Evolutionary conservation across 92 coral and sea anemone genomes (phyloP).

Genomic region (Paramuricea clavata): DNA sequence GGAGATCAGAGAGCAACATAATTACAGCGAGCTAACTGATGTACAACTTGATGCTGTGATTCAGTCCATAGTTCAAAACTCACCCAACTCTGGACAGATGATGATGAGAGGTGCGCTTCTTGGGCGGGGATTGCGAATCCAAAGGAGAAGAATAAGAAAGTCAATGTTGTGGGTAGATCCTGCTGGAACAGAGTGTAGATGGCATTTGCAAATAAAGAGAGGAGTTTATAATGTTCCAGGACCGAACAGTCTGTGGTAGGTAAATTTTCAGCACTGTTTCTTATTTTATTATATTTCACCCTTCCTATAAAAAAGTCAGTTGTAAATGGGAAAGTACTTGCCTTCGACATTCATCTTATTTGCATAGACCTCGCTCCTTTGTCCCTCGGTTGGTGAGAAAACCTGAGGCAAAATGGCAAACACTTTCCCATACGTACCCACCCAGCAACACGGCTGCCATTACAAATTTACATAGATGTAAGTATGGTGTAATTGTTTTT

Average conservation of each 20-base stretch:
- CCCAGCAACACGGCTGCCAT: too few species aligned
- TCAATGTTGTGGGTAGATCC: constrained; percentile 26
- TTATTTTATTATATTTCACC: too few species aligned
- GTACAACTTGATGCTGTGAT: not conserved
- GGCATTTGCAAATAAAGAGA: not conserved
- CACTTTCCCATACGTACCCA: too few species aligned
- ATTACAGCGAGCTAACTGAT: not conserved
- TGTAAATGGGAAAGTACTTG: too few species aligned
- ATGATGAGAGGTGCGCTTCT: constrained; percentile 33
- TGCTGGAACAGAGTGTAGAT: constrained; percentile 15
- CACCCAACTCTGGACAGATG: not conserved
- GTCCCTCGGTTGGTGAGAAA: too few species aligned
- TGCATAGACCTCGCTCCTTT: too few species aligned
- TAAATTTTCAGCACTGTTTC: not conserved
- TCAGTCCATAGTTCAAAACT: not conserved
- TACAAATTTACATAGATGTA: too few species aligned
- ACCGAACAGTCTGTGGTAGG: not conserved
- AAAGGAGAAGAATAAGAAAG: constrained; percentile 13
- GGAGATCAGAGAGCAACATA: constrained; percentile 9
- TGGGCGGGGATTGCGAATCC: constrained; percentile 23
- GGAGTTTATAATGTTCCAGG: not conserved
- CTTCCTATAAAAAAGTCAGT: too few species aligned
- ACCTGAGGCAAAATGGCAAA: too few species aligned
- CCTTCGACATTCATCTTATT: too few species aligned
- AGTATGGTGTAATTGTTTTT: not conserved